Conservation (phyloP, 1,140 invertebrate genomes). For the Nasonia giraulti region DNA sequence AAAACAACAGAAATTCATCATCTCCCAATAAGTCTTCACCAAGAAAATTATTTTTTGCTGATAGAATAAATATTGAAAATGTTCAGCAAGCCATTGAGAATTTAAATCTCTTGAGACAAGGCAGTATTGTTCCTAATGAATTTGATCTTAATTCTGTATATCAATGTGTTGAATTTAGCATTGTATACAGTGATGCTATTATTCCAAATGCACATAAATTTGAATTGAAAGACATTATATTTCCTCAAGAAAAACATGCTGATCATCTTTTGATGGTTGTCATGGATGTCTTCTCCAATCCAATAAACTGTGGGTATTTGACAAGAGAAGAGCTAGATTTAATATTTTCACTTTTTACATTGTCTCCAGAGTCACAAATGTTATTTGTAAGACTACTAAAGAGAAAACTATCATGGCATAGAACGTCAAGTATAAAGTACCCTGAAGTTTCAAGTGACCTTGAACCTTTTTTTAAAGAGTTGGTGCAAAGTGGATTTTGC, state of each 20-base stretch:
- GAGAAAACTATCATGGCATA: conserved; percentile 61
- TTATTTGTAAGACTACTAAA: conserved; percentile 64
- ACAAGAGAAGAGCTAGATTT: conserved; percentile 60
- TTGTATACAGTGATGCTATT: conserved; percentile 51
- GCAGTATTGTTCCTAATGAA: conserved; percentile 53
- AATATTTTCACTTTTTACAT: conserved; percentile 59
- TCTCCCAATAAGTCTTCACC: neutral
- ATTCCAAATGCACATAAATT: conserved; percentile 52
- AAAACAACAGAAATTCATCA: neutral
- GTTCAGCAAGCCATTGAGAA: conserved; percentile 56
- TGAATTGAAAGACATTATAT: conserved; percentile 57
- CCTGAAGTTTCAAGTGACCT: conserved; percentile 56
- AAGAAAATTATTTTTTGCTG: conserved; percentile 51
- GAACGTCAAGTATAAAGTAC: conserved; percentile 57
- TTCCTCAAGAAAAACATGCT: conserved; percentile 59
- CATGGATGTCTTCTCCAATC: conserved; percentile 61
- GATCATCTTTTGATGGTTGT: conserved; percentile 58
- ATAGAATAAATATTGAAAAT: conserved; percentile 46
- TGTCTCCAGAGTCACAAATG: conserved; percentile 59
- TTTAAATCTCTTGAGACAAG: conserved; percentile 63
- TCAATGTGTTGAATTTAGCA: conserved; percentile 50
- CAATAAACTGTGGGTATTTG: conserved; percentile 68
- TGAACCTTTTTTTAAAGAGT: conserved; percentile 54
- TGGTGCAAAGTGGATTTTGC: conserved; percentile 58
- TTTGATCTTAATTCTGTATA: conserved; percentile 66